Conservation (phyloP, 2,888 invertebrate species). For the Eupithecia dodoneata region DNA sequence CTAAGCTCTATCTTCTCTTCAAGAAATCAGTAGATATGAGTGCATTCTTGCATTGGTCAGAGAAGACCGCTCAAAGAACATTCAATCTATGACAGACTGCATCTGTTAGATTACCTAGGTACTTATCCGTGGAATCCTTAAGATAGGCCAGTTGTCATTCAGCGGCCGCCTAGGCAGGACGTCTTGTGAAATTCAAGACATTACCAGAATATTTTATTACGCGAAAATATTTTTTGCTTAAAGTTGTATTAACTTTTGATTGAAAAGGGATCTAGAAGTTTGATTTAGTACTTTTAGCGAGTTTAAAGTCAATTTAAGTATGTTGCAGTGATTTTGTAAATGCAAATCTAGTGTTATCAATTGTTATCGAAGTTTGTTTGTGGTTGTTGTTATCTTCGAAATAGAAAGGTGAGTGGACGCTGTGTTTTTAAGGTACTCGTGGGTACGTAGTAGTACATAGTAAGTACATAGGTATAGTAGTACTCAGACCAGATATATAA, state of each 20-base stretch:
- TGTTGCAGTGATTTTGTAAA: not conserved
- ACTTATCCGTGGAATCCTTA: constrained; percentile 16
- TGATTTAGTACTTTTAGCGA: not conserved
- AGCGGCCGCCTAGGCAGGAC: constrained; percentile 15
- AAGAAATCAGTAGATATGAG: not conserved
- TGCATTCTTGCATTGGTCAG: not conserved
- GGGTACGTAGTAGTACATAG: too few species aligned
- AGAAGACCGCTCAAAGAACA: not conserved
- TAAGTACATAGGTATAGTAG: too few species aligned
- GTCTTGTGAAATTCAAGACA: constrained; percentile 6
- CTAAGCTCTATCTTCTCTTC: not conserved
- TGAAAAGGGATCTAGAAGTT: not conserved
- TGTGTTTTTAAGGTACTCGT: not conserved
- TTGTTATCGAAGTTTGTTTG: constrained; percentile 11
- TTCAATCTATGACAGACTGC: constrained; percentile 17
- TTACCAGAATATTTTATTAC: not conserved
- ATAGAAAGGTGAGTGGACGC: constrained; percentile 31
- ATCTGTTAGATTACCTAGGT: constrained; percentile 27
- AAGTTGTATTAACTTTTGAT: not conserved
- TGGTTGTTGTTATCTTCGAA: constrained; percentile 31
- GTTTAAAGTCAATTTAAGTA: not conserved
- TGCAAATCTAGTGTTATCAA: not conserved
- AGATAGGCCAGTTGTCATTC: constrained; percentile 34
- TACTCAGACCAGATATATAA: not conserved
- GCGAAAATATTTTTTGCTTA: not conserved